Conservation (phyloP, 2,113 vertebrate genomes). For the Tauraco erythrolophus region DNA sequence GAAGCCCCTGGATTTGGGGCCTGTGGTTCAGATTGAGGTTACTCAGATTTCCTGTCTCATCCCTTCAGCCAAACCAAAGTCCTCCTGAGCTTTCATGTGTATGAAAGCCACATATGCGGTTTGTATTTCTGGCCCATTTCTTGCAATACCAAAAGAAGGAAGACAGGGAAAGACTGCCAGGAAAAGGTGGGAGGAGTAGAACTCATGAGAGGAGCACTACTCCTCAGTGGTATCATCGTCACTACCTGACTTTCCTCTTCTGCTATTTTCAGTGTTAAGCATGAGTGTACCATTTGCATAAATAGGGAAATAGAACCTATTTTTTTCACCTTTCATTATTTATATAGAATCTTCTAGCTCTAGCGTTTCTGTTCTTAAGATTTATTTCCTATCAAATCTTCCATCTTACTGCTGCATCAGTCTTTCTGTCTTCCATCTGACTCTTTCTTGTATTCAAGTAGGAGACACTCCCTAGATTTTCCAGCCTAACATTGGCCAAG, state of each 20-base stretch:
- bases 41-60: background rate
- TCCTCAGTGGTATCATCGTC: background rate
- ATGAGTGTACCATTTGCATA: background rate
- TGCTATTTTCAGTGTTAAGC: background rate
- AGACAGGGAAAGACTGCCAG: background rate
- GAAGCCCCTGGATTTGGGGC: background rate
- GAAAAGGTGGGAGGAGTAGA: background rate
- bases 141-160: background rate
- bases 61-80: background rate
- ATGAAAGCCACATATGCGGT: background rate
- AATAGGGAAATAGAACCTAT: slow-evolving; percentile 16
- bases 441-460: background rate
- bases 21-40: background rate
- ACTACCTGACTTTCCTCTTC: slow-evolving; percentile 17
- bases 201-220: background rate
- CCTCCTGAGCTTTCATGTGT: background rate
- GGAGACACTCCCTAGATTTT: background rate
- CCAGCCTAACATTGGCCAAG: background rate
- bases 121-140: background rate
- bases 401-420: slow-evolving; percentile 13
- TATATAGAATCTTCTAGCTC: slow-evolving; percentile 22
- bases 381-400: slow-evolving; percentile 42
- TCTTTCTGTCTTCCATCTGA: background rate
- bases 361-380: background rate
- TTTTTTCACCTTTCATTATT: slow-evolving; percentile 28